Conservation (phyloP, 2,888 invertebrate genomes). For the Drosophila maculinotata region DNA sequence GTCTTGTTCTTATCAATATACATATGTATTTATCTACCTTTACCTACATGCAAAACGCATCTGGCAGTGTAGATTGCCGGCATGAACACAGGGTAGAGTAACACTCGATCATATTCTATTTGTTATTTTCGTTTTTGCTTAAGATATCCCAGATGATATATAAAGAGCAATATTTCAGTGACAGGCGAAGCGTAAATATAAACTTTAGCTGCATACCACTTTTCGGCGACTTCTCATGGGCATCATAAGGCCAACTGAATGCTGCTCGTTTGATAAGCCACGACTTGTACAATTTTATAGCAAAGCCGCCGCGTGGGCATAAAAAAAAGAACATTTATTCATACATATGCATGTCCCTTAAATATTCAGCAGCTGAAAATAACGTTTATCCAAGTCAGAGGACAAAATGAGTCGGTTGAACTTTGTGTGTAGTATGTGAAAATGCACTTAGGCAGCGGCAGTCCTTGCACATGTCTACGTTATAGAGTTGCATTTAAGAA, state of each 20-base stretch:
- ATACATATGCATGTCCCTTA: conserved; percentile 46
- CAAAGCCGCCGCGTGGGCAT: conserved; percentile 19
- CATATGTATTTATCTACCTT: no score
- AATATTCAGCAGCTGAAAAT: conserved; percentile 51
- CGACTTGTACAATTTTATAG: conserved; percentile 51
- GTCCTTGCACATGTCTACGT: background rate
- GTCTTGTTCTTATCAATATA: no score
- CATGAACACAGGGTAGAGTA: background rate
- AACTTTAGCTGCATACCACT: conserved; percentile 40
- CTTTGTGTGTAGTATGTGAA: background rate
- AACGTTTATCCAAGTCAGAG: background rate
- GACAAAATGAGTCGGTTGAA: background rate
- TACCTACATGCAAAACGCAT: no score
- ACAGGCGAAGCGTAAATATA: conserved; percentile 59
- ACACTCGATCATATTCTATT: background rate
- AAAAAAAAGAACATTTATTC: conserved; percentile 16
- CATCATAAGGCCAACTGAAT: conserved; percentile 48
- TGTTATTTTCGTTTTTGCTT: background rate
- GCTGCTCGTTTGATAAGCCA: conserved; percentile 66
- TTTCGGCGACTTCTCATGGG: conserved; percentile 48
- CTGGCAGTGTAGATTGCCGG: background rate
- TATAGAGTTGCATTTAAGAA: conserved; percentile 24
- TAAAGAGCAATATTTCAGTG: conserved; percentile 73
- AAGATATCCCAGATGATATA: conserved; percentile 61
- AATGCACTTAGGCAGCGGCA: background rate